Percentiles rank a stretch among this genome's conserved stretches.
phyloP scores from a whole-genome alignment of 2,113 vertebrate genomes.

The Stictonetta naevosa region DNA sequence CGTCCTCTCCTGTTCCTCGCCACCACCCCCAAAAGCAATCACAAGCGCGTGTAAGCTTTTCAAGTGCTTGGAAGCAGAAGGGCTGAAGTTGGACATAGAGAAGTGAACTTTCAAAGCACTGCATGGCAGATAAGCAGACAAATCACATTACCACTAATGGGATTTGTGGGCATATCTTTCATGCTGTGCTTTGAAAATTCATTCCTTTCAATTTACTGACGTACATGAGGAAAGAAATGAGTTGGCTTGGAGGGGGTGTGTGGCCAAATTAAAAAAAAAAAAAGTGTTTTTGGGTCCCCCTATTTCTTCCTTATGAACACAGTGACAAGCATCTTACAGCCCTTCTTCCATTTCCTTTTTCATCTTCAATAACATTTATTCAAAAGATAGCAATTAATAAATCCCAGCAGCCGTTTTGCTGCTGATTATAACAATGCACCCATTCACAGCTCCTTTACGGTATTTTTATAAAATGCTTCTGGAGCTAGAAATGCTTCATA shows the following conservation, averaged over 20 bases:
- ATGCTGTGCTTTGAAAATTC: slow-evolving; percentile 73
- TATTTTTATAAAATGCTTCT: not conserved
- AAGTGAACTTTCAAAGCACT: slow-evolving; percentile 64
- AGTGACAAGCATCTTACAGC: not conserved
- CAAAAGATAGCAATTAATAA: slow-evolving; percentile 29
- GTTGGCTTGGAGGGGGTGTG: not conserved
- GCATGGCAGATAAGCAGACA: slow-evolving; percentile 59
- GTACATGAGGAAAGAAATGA: slow-evolving; percentile 55
- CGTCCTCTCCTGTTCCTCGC: not conserved
- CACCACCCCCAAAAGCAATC: not conserved
- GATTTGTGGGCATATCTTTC: slow-evolving; percentile 73
- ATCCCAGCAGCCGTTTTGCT: not conserved
- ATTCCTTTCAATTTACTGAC: slow-evolving; percentile 62
- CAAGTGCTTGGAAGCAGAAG: slow-evolving; percentile 30
- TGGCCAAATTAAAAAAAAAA: not conserved
- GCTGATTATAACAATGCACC: not conserved
- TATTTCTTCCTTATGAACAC: slow-evolving; percentile 3
- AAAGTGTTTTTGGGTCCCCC: not conserved
- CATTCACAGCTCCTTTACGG: not conserved
- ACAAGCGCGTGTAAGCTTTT: slow-evolving; percentile 16
- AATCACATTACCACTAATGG: slow-evolving; percentile 73
- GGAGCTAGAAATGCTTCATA: not conserved
- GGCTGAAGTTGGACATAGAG: slow-evolving; percentile 36
- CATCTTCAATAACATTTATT: not conserved
- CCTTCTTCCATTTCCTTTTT: slow-evolving; percentile 31